These are phyloP conservation scores for Rhabdophis nuchalis DNA, from an alignment of 2,797 vertebrate genomes.

Conservation along the genomic window DNA sequence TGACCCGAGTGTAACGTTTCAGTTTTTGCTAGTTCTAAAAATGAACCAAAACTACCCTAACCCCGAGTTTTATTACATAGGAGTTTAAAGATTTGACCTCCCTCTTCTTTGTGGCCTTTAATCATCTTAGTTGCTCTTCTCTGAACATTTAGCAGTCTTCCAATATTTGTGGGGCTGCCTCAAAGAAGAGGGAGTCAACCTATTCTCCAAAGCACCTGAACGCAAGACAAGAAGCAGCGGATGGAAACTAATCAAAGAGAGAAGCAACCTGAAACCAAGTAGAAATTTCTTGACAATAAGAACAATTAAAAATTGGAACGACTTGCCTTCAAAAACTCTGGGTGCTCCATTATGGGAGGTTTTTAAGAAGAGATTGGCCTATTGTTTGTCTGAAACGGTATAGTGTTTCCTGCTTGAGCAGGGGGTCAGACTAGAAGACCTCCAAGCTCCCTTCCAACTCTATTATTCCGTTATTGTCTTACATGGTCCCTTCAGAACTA, in stretches of 20 bases:
- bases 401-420: not conserved
- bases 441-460: not conserved
- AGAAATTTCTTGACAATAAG: not conserved
- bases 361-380: not conserved
- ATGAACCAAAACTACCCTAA: not conserved
- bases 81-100: not conserved
- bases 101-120: too few species aligned
- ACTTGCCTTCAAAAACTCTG: not conserved
- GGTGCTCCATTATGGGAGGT: not conserved
- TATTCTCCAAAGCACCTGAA: not conserved
- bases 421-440: not conserved
- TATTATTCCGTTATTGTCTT: not conserved
- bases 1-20: too few species aligned
- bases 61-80: not conserved
- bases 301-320: not conserved
- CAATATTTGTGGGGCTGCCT: not conserved
- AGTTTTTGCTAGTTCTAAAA: slow-evolving; percentile 1
- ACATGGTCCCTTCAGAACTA: slow-evolving; percentile 10
- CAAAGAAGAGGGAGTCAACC: not conserved
- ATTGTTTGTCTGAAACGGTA: not conserved
- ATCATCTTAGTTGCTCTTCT: too few species aligned
- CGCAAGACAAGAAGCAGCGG: not conserved
- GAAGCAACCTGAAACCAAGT: not conserved
- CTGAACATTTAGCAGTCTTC: not conserved
- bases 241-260: not conserved